These are phyloP conservation scores for Uromys caudimaculatus DNA, from an alignment of 2,797 vertebrate species.

Conservation along the genomic window DNA sequence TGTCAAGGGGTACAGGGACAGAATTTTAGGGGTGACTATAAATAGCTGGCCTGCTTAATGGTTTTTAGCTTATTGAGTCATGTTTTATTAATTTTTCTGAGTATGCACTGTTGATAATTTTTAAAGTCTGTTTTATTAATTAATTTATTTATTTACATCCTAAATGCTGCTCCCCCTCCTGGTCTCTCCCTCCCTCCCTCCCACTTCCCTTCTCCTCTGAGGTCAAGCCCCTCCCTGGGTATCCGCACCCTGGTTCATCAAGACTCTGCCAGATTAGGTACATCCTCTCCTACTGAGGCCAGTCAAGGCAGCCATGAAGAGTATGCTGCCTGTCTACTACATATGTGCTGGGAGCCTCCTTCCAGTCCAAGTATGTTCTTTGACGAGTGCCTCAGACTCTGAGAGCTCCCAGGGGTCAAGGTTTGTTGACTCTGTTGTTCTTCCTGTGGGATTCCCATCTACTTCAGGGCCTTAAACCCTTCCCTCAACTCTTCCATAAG, in stretches of 20 bases:
- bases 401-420: neutral
- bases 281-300: neutral
- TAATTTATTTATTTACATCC: neutral
- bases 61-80: neutral
- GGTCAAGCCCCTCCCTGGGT: neutral
- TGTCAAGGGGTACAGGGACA: neutral
- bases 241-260: neutral
- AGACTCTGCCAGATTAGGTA: neutral
- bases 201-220: neutral
- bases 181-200: neutral
- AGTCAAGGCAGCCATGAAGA: neutral
- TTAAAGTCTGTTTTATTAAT: neutral
- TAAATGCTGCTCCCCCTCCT: neutral
- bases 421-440: neutral
- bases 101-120: neutral
- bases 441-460: neutral
- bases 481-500: neutral
- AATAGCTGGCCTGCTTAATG: neutral
- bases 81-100: constrained; percentile 20
- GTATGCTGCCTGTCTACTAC: neutral
- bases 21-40: neutral
- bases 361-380: neutral
- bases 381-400: neutral
- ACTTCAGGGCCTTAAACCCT: neutral
- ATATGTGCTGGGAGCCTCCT: neutral